Percentiles rank a stretch among this genome's conserved stretches.
These are phyloP conservation scores for Decapterus maruadsi DNA, from an alignment of 2,797 vertebrate genomes.

Conservation along the genomic window DNA sequence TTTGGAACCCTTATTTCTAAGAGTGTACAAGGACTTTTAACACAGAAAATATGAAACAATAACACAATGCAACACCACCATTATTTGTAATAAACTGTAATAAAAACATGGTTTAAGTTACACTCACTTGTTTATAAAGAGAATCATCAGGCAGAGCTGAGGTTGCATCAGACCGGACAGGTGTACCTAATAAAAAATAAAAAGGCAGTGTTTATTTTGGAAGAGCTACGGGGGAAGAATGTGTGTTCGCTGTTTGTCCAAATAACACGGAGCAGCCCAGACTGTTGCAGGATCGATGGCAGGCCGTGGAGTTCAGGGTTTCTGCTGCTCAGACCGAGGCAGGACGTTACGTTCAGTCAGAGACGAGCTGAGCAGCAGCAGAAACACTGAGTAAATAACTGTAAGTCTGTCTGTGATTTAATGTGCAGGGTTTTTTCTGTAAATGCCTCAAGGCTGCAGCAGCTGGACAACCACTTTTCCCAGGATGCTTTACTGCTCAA, in stretches of 20 bases:
- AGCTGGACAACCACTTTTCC: conserved; percentile 62
- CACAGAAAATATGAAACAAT: too few relatives aligned
- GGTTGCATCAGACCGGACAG: not conserved
- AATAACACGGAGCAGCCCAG: not conserved
- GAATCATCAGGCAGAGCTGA: not conserved
- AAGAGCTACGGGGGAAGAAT: not conserved
- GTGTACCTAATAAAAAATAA: not conserved
- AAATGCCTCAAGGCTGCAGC: conserved; percentile 55
- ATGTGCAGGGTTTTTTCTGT: conserved; percentile 25
- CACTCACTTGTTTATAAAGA: not conserved
- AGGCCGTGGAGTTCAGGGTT: not conserved
- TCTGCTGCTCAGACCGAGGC: not conserved
- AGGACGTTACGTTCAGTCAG: not conserved
- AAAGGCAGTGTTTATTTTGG: too few relatives aligned
- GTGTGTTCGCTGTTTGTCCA: not conserved
- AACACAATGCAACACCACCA: too few relatives aligned
- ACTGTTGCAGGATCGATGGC: not conserved
- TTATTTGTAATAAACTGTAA: too few relatives aligned
- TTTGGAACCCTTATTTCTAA: too few relatives aligned
- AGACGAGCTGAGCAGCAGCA: conserved; percentile 8
- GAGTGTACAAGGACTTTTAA: too few relatives aligned
- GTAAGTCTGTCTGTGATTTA: conserved; percentile 30
- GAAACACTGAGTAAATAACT: conserved; percentile 50
- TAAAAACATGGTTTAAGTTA: too few relatives aligned
- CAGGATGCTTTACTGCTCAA: conserved; percentile 60